Evolutionary conservation across 2,113 vertebrate species (phyloP).

Genomic region (Paratilapia polleni): DNA sequence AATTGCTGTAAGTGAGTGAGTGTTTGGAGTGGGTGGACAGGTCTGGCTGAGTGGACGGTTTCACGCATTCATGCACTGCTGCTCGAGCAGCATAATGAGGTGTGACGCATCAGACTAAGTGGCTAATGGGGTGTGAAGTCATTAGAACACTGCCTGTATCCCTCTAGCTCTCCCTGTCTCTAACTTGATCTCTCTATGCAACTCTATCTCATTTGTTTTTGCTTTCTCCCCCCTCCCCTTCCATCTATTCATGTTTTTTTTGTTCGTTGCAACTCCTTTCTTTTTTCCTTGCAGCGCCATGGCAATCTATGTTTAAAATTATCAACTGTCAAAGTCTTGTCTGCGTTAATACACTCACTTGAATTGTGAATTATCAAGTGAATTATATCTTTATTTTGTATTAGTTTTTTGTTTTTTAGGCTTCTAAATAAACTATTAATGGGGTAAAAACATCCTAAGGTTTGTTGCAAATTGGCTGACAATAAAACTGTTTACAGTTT

Average conservation of each 20-base stretch:
- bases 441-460: not conserved
- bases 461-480: not conserved
- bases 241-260: not conserved
- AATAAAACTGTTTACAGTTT: not conserved
- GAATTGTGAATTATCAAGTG: not conserved
- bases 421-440: slow-evolving; percentile 4
- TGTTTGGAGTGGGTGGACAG: slow-evolving; percentile 80
- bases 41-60: slow-evolving; percentile 82
- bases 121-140: slow-evolving; percentile 86
- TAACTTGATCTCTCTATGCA: slow-evolving; percentile 63
- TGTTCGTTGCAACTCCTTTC: not conserved
- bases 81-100: slow-evolving; percentile 83
- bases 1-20: slow-evolving; percentile 80
- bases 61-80: slow-evolving; percentile 83
- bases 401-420: slow-evolving; percentile 2
- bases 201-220: slow-evolving; percentile 68
- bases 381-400: not conserved
- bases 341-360: not conserved
- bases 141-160: slow-evolving; percentile 82
- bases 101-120: slow-evolving; percentile 85
- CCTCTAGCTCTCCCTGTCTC: slow-evolving; percentile 69
- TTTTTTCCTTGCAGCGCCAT: not conserved
- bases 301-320: not conserved
- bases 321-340: not conserved
- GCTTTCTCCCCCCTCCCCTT: slow-evolving; percentile 24